Evolutionary conservation across 2,797 vertebrate species (phyloP).

Genomic region (Martes flavigula): DNA sequence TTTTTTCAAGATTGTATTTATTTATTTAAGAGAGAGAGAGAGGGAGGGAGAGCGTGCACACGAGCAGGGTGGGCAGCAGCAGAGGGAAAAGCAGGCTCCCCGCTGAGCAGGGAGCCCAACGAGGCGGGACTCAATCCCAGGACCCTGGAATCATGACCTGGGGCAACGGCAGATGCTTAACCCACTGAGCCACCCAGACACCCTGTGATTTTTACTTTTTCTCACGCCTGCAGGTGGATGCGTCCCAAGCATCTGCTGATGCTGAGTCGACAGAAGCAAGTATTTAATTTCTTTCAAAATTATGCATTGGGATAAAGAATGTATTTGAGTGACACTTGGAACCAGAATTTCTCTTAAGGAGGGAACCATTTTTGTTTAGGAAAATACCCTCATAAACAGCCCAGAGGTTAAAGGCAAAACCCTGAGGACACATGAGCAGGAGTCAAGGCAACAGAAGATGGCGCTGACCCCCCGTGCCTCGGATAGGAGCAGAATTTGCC

Average conservation of each 20-base stretch:
- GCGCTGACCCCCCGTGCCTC: accelerated
- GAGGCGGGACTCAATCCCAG: no score
- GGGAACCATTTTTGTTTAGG: neutral
- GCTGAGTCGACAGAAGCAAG: neutral
- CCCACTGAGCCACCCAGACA: no score
- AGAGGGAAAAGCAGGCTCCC: no score
- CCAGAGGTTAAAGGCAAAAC: neutral
- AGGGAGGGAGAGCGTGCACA: no score
- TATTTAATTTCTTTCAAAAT: neutral
- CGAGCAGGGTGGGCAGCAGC: no score
- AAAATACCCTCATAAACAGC: neutral
- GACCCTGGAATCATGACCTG: no score
- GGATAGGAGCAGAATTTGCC: neutral
- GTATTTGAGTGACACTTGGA: neutral
- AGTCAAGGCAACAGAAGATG: neutral
- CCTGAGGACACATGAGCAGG: neutral
- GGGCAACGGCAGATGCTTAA: no score
- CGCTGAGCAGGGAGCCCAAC: no score
- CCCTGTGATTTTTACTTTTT: neutral
- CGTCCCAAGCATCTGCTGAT: neutral
- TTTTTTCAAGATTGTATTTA: no score
- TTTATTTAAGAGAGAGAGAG: no score
- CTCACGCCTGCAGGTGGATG: neutral
- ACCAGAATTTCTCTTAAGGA: neutral
- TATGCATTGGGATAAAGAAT: neutral